A percentile compares a stretch with the other conserved stretches of the same genome.
phyloP scores from a whole-genome alignment of 2,888 invertebrate species.

The Pocota personata region DNA sequence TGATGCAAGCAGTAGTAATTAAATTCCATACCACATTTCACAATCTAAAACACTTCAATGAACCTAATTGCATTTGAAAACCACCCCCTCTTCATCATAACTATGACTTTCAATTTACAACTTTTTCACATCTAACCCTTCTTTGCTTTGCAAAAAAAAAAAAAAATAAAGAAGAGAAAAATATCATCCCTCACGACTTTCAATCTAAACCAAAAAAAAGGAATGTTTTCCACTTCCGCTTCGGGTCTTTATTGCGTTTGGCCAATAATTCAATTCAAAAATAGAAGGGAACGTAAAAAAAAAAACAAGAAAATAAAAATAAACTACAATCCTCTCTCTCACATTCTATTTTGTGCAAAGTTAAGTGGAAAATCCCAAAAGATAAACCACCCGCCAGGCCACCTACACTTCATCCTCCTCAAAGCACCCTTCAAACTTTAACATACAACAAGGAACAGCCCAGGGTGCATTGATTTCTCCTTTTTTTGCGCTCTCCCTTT shows the following conservation, averaged over 20 bases:
- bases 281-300: slow-evolving; percentile 3
- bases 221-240: slow-evolving; percentile 50
- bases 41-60: slow-evolving; percentile 52
- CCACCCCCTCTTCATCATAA: slow-evolving; percentile 25
- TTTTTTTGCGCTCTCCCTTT: slow-evolving; percentile 25
- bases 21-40: slow-evolving; percentile 40
- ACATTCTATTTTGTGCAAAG: slow-evolving; percentile 66
- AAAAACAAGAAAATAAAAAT: slow-evolving; percentile 40
- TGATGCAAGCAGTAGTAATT: slow-evolving; percentile 17
- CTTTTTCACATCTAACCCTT: slow-evolving; percentile 31
- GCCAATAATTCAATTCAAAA: slow-evolving; percentile 71
- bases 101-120: slow-evolving; percentile 54
- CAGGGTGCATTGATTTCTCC: slow-evolving; percentile 72
- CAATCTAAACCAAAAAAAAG: slow-evolving; percentile 48
- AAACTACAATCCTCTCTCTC: slow-evolving; percentile 21
- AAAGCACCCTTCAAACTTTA: slow-evolving; percentile 45
- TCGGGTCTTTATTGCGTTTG: slow-evolving; percentile 59
- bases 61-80: slow-evolving; percentile 35
- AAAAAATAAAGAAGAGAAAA: slow-evolving; percentile 19
- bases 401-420: slow-evolving; percentile 24
- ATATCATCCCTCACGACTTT: slow-evolving; percentile 31
- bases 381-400: slow-evolving; percentile 53
- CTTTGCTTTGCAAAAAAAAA: background rate
- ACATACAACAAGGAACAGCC: slow-evolving; percentile 49
- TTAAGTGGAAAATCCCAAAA: slow-evolving; percentile 71